Evolutionary conservation across 1,140 invertebrate genomes (phyloP).

Genomic region (Lepidurus couesii): DNA sequence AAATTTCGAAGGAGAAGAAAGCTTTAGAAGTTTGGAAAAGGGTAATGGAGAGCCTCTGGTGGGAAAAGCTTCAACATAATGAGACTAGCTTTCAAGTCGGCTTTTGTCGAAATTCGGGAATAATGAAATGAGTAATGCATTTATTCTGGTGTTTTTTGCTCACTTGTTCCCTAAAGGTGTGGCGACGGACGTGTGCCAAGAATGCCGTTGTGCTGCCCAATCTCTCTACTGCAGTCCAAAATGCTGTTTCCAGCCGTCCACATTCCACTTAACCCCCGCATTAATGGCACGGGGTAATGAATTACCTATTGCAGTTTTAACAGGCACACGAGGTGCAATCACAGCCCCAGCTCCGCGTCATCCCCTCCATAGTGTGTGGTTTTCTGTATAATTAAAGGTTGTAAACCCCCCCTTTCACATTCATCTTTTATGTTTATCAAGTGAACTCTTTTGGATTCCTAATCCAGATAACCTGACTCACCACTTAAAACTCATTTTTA

Average conservation of each 20-base stretch:
- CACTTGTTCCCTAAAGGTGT: slow-evolving; percentile 38
- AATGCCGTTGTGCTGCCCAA: slow-evolving; percentile 42
- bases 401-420: background rate
- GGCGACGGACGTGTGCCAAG: slow-evolving; percentile 42
- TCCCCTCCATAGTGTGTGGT: slow-evolving; percentile 28
- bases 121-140: background rate
- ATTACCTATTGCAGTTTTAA: background rate
- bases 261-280: slow-evolving; percentile 28
- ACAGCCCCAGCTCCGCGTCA: slow-evolving; percentile 16
- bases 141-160: slow-evolving; percentile 25
- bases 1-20: too few species aligned
- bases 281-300: background rate
- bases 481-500: background rate
- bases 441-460: background rate
- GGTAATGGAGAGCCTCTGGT: too few species aligned
- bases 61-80: too few species aligned
- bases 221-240: slow-evolving; percentile 42
- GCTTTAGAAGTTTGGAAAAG: too few species aligned
- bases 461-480: background rate
- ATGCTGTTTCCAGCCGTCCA: slow-evolving; percentile 42
- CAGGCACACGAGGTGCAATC: slow-evolving; percentile 21
- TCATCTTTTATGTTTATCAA: background rate
- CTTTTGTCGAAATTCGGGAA: background rate
- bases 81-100: too few species aligned
- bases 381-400: background rate